Percentiles rank a stretch among this genome's conserved stretches.
These are phyloP conservation scores for Andrena dorsata DNA, from an alignment of 2,888 invertebrate species.

Conservation along the genomic window DNA sequence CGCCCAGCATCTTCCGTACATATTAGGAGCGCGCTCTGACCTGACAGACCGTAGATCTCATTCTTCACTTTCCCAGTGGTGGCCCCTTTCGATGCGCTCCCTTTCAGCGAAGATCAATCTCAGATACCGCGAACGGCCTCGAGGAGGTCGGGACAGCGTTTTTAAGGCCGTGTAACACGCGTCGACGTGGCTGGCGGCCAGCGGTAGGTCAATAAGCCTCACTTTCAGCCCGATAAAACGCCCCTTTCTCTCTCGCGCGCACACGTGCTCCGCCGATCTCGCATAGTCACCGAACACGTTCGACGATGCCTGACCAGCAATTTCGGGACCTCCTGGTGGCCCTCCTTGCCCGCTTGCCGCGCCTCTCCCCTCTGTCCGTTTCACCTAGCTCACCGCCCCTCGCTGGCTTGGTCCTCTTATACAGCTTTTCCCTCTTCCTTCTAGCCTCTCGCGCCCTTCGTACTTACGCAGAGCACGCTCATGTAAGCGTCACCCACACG, in stretches of 20 bases:
- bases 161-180: slow-evolving; percentile 58
- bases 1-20: not conserved
- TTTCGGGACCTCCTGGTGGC: slow-evolving; percentile 32
- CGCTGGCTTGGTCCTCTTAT: not conserved
- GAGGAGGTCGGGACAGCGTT: slow-evolving; percentile 61
- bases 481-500: slow-evolving; percentile 59
- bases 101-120: slow-evolving; percentile 38
- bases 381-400: not conserved
- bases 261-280: slow-evolving; percentile 32
- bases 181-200: slow-evolving; percentile 53
- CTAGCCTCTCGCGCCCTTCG: not conserved
- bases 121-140: slow-evolving; percentile 38
- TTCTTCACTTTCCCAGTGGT: slow-evolving; percentile 1
- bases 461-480: slow-evolving; percentile 6
- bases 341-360: slow-evolving; percentile 24
- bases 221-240: slow-evolving; percentile 69
- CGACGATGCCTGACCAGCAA: slow-evolving; percentile 16
- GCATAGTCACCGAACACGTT: not conserved
- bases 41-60: not conserved
- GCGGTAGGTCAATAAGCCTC: slow-evolving; percentile 71
- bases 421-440: not conserved
- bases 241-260: slow-evolving; percentile 64
- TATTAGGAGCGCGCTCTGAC: slow-evolving; percentile 11
- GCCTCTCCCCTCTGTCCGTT: not conserved
- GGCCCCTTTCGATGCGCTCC: not conserved